Evolutionary conservation across 2,888 invertebrate genomes (phyloP), one percentile per base, ranked within the genome.

Genomic region (Himalopsyche anomala): DNA sequence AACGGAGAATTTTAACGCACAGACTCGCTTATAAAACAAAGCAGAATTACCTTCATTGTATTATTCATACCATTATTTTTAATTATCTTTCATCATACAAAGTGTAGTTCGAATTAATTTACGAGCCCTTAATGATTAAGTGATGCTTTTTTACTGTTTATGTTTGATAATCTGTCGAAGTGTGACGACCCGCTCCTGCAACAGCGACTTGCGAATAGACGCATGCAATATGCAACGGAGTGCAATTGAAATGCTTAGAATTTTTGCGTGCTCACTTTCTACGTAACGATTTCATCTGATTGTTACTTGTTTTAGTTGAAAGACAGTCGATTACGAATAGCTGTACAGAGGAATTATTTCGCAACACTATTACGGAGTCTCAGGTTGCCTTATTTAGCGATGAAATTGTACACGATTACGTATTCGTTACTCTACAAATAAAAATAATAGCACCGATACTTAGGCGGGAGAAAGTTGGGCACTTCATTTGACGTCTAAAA

Each of bases 231-330:
- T 87, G 87, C 87, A 87, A 86, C 85, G 62, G 82, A 84, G 84
- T 87, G 87, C 87, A 87, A 86, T 87, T 80, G 82, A 80, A 86
- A 86, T 81, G 86, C 56, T 54, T 19, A 28, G 69, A 79, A n/a
- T 82, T 88, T 88, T 86, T 85, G 84, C 85, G 83, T 88, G 86
- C 86, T 87, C 85, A 83, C 87, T 88, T 86, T 86, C 87, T 86
- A 86, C 62, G 81, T 80, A 85, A 83, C 85, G 83, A 88, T 88
- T 88, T 88, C 86, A 88, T 86, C 85, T 74, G 86, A 86, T 86
- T 84, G 86, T 83, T 74, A 38, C 74, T 74, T 86, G 86, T 86
- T 87, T 87, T 87, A 88, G 83, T 80, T 82, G 87, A 88, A 87
- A 87, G 87, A 87, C 86, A 87, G 85, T 85, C 84, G 86, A 87